Conservation (phyloP, 2,797 vertebrate species). For the Ateles fusciceps region DNA sequence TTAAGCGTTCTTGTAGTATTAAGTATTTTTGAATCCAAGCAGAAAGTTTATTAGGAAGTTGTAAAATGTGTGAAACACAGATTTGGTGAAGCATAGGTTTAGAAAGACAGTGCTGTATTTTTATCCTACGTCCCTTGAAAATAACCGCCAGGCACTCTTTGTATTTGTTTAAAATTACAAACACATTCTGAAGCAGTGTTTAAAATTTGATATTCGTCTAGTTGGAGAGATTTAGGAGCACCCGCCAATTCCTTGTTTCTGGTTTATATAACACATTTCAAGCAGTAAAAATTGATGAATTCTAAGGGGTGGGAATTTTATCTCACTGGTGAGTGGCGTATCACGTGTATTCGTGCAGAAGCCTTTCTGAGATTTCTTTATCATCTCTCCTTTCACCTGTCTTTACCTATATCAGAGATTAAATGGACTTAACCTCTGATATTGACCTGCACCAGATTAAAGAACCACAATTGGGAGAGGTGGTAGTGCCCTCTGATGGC, state of each 20-base stretch:
- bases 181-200: neutral
- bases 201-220: conserved; percentile 14
- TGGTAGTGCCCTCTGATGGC: conserved; percentile 18
- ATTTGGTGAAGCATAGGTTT: neutral
- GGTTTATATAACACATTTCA: neutral
- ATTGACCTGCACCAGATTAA: conserved; percentile 55
- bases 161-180: neutral
- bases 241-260: neutral
- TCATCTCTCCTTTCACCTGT: neutral
- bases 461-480: conserved; percentile 21
- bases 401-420: neutral
- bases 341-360: neutral
- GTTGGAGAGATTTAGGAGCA: conserved; percentile 41
- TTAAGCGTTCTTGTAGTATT: too few relatives aligned
- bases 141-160: neutral
- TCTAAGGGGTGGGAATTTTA: neutral
- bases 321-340: neutral
- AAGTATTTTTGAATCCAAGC: neutral
- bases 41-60: neutral
- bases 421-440: conserved; percentile 40
- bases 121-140: conserved; percentile 14
- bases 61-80: neutral
- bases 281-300: conserved; percentile 15
- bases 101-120: neutral
- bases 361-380: neutral